Base-by-base conservation (phyloP, 2,113 vertebrate species). In the Peromyscus californicus region DNA sequence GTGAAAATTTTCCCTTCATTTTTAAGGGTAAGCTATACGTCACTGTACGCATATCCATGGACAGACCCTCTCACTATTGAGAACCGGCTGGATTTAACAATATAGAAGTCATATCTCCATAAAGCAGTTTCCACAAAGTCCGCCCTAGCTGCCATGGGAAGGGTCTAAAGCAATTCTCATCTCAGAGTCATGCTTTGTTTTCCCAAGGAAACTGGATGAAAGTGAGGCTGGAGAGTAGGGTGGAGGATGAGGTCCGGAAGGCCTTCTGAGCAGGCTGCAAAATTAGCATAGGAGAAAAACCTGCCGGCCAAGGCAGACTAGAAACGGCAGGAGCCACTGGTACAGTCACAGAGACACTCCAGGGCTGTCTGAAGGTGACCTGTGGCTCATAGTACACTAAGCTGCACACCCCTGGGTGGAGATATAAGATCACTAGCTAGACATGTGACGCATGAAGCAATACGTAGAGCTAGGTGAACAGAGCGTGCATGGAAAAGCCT, bases 251-350 rank as follows among this genome's bases (percentile, higher is more conserved):
- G 4, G 13, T 65, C 39, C 13, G 1, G 24, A 45, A 42, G 39
- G 85, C 85, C 85, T 69, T 15, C 13, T 45, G 69, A 51, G 63
- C 29, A 51, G 65, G 42, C 42, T 48, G 3, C 29, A 16, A 54
- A n/a, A 87, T 87, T 87, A 69, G 31, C 85, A 87, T 70, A 87
- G 63, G 65, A 87, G 85, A 69, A 87, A 87, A 87, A 87, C 85
- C 85, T 87, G 85, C 85, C 42, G 24, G 45, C 84, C 45, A 24
- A 69, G 85, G 85, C 65, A 1, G 5, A 69, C 85, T 87, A 87
- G 85, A 87, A 69, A 48, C 5, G 21, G 85, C 65, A 36, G 42
- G 65, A 51, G 85, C 65, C 65, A 87, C 45, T 36, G 61, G 45
- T 33, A 87, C 29, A 36, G 45, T 33, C 42, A 51, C 85, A 70